phyloP scores from a whole-genome alignment of 2,888 invertebrate species.

The Anthrax anthrax region DNA sequence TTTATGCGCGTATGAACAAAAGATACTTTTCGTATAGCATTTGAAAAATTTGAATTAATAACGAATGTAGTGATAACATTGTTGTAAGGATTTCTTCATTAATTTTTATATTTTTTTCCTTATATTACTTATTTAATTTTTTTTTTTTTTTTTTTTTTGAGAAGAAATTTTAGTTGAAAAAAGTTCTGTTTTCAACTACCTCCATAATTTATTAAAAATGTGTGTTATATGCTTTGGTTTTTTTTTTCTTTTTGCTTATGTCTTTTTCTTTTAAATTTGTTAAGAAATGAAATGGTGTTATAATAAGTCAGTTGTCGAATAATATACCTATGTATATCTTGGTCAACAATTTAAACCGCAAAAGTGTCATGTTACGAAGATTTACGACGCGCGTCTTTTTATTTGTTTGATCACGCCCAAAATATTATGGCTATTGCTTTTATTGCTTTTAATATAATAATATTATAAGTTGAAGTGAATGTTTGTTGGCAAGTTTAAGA shows the following conservation, averaged over 20 bases:
- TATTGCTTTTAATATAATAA: too few relatives aligned
- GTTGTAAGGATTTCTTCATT: too few relatives aligned
- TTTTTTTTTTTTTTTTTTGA: background rate
- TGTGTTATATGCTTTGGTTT: constrained; percentile 1
- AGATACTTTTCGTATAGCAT: too few relatives aligned
- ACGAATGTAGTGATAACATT: too few relatives aligned
- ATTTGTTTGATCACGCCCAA: constrained; percentile 13
- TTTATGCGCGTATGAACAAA: too few relatives aligned
- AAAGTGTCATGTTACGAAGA: constrained; percentile 15
- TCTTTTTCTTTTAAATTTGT: constrained; percentile 5
- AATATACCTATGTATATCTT: background rate
- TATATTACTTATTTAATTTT: background rate
- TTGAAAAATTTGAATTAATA: too few relatives aligned
- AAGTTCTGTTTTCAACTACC: constrained; percentile 1
- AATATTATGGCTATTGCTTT: constrained; percentile 8
- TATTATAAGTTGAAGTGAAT: too few relatives aligned
- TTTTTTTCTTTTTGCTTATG: constrained; percentile 3
- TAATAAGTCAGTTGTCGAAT: too few relatives aligned
- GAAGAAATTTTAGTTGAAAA: too few relatives aligned
- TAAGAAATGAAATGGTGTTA: constrained; percentile 6
- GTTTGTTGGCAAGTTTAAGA: too few relatives aligned
- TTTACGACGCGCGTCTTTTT: constrained; percentile 11
- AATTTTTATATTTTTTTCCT: too few relatives aligned
- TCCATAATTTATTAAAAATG: constrained; percentile 10
- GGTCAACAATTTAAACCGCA: constrained; percentile 10